Base-by-base conservation (phyloP, 1,140 invertebrate genomes). In the Halictus rubicundus region DNA sequence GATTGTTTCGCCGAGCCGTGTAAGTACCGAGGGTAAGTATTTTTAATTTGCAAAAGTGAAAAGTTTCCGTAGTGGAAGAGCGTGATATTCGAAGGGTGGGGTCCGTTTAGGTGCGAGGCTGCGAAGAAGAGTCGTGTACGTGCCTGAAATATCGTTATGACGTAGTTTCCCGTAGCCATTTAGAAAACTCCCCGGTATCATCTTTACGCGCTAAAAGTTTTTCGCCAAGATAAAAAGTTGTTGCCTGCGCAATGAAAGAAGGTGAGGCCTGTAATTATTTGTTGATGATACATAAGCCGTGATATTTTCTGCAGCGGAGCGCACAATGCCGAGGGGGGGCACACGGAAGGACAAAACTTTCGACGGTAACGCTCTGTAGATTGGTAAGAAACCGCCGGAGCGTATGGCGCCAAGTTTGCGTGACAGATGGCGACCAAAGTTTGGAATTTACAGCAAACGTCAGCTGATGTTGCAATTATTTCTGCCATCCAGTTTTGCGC, bases 371-470 rank as follows among this genome's bases (percentile, higher is more conserved):
- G 65, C 32, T n/a, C n/a, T 60, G 64, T 39, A 65, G 77, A 83
- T 81, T 68, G 70, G 85, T 86, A 87, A 87, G 84, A 86, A 86
- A 86, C 78, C 84, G 66, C 52, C 77, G 85, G 68, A 83, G 84
- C 85, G 85, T 87, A 87, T 87, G 85, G 85, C 85, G 85, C 84
- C 85, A 86, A 87, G 85, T 87, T 87, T 73, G 66, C 70, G 85
- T 86, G 85, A 87, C 85, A 87, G 85, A 87, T 87, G 85, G 85
- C 66, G 81, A 54, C 81, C 76, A 83, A 87, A 87, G 85, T 87
- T 84, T 78, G 73, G 85, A 74, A 87, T 87, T 87, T 86, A 83
- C 84, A 87, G 78, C 80, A 63, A 78, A 83, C 84, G 85, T 87
- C 85, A 83, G 84, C 81, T 78, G 85, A 83, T 86, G 80, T 86